Base-by-base conservation (phyloP, 2,797 vertebrate genomes). In the Sus cebifrons region DNA sequence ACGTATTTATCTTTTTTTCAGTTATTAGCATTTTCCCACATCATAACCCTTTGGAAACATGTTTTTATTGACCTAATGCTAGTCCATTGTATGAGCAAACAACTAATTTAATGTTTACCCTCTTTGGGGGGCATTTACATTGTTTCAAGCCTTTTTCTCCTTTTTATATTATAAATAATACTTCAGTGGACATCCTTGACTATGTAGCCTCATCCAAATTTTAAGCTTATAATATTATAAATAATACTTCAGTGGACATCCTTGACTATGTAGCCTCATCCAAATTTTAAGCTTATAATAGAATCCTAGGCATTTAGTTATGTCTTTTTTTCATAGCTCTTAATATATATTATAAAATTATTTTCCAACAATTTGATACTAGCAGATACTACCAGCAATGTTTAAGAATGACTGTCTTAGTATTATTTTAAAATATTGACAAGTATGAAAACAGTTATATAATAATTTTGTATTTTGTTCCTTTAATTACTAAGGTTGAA, bases 111-210 rank as follows among this genome's bases (percentile, higher is more conserved):
- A 85, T 95, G 21, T 68, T 86, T 58, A 20, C 14, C 20, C 21
- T 75, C 71, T 75, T 71, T 70, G 54, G 23, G 11, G 11, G 32
- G 8, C 15, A 79, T 89, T 93, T 84, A 70, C 5, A 52, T 74
- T 96, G 60, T 79, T 86, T 89, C 44, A 87, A 83, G 21, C 1
- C 4, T 75, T 40, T 36, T 44, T 40, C 52, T 65, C 13, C 18
- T 17, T 40, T 64, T 74, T 73, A 58, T 97, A 16, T 97, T 97
- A 97, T 95, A 94, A 94, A 97, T 92, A 71, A 97, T 97, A 98
- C 91, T 97, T 98, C 0, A 0, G 25, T 96, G 96, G n/a, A 62
- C 49, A 62, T 84, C 9, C 15, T 64, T 91, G 29, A 88, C 68
- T 62, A 56, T 32, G 2, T 78, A 77, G 64, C 36, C 32, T 93